These are phyloP conservation scores for Griposia aprilina DNA, from an alignment of 2,888 invertebrate species.

Conservation along the genomic window DNA sequence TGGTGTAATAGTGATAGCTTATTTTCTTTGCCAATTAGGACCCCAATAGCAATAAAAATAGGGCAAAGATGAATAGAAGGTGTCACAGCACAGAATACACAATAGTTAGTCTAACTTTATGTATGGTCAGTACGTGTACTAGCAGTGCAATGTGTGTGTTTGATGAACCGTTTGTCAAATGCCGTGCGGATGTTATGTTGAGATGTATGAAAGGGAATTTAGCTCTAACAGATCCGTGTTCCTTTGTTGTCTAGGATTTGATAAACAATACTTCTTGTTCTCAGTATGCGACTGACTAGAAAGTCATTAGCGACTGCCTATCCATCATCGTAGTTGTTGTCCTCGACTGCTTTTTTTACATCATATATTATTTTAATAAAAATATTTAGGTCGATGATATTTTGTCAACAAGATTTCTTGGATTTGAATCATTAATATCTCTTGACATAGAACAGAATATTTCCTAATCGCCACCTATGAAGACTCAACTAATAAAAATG, in stretches of 20 bases:
- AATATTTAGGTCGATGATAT: constrained; percentile 44
- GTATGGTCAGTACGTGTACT: no score
- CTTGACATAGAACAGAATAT: constrained; percentile 41
- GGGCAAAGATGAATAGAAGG: no score
- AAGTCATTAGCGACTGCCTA: constrained; percentile 42
- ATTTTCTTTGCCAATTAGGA: not conserved
- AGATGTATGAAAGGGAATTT: constrained; percentile 23
- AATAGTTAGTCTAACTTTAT: not conserved
- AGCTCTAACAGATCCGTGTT: constrained; percentile 4
- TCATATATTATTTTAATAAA: constrained; percentile 34
- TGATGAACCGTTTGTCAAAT: constrained; percentile 37
- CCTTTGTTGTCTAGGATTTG: constrained; percentile 40
- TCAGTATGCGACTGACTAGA: constrained; percentile 16
- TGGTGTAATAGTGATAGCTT: not conserved
- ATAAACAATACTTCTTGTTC: constrained; percentile 35
- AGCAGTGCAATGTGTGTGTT: not conserved
- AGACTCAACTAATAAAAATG: constrained; percentile 59
- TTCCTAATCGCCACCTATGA: constrained; percentile 31
- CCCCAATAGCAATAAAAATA: no score
- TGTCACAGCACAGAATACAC: no score
- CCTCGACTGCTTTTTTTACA: constrained; percentile 21
- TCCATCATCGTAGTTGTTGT: constrained; percentile 30
- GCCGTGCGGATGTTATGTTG: constrained; percentile 49
- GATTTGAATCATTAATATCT: constrained; percentile 39
- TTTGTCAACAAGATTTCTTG: constrained; percentile 45